These are phyloP conservation scores for Eubasilissa splendida DNA, from an alignment of 2,888 invertebrate species.

Conservation along the genomic window DNA sequence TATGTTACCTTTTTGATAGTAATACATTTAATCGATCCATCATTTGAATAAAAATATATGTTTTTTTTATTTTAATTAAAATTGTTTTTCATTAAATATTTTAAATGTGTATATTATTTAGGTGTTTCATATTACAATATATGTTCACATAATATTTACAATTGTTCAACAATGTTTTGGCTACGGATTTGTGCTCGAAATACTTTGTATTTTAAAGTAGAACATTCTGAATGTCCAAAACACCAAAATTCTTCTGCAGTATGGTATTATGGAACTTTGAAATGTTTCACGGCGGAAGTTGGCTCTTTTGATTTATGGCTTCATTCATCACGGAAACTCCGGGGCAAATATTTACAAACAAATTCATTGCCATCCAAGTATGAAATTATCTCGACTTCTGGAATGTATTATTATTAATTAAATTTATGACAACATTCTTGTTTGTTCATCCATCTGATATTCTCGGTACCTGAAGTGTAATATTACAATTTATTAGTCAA, in stretches of 20 bases:
- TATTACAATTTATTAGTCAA: too few relatives aligned
- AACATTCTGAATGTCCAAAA: conserved; percentile 9
- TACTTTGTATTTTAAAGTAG: conserved; percentile 14
- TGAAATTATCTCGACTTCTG: conserved; percentile 14
- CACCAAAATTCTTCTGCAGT: conserved; percentile 26
- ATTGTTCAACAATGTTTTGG: neutral
- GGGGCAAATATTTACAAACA: conserved; percentile 35
- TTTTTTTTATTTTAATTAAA: too few relatives aligned
- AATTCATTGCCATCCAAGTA: conserved; percentile 39
- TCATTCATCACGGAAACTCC: conserved; percentile 34
- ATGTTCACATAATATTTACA: too few relatives aligned
- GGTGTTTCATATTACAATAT: too few relatives aligned
- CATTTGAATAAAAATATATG: too few relatives aligned
- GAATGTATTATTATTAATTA: conserved; percentile 9
- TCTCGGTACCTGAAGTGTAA: too few relatives aligned
- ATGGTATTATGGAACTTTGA: conserved; percentile 39
- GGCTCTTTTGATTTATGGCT: conserved; percentile 31
- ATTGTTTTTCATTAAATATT: too few relatives aligned
- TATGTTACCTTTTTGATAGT: too few relatives aligned
- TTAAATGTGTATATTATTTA: too few relatives aligned
- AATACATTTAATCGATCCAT: too few relatives aligned
- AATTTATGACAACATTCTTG: neutral
- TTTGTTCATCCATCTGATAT: too few relatives aligned
- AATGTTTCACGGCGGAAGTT: conserved; percentile 19
- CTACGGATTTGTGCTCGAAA: conserved; percentile 11